Evolutionary conservation across 1,140 invertebrate species (phyloP), one percentile per base, ranked within the genome.

Genomic region (Platorchestia sp.): DNA sequence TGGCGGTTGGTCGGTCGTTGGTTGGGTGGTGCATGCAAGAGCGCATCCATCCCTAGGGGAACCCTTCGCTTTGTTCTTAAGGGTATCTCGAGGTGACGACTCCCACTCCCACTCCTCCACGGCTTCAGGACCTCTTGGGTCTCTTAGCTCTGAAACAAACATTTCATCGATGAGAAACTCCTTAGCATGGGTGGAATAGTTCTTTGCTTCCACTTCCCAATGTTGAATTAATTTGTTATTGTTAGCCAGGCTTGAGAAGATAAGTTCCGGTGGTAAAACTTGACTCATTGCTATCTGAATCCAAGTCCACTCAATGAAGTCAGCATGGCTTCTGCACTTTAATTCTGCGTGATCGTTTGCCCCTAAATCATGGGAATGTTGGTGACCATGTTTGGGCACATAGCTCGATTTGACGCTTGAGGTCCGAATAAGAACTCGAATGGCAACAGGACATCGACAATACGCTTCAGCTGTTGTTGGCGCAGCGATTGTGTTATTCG

Each of bases 31-130:
- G 87, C 87, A 89, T 89, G 87, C 27, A 14, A 89, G 87, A 22
- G n/a, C 87, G 41, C n/a, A 44, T 89, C 87, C 14, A 16, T n/a
- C n/a, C 87, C 43, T 89, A 14, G 43, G 43, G 87, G 41, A 89
- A 89, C 41, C 14, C 87, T 7, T 19, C 43, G 87, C 87, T 89
- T 89, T 89, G 87, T 89, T 89, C 41, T 41, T 89, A 89, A 89
- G 87, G 87, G 87, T 89, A 89, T 89, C 43, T 89, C 87, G 87
- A 89, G n/a, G 87, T 41, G 43, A 89, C 43, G 87, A 44, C 43
- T 89, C 59, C 59, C 27, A 22, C 59, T 75, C 59, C 59, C 36
- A 27, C 59, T 75, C 14, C 27, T 75, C 59, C 27, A 75, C 27
- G 59, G 59, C 59, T 1, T 75, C 59, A 75, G 14, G 27, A 75